Conservation (phyloP, 2,113 vertebrate species). For the Bombycilla garrulus region DNA sequence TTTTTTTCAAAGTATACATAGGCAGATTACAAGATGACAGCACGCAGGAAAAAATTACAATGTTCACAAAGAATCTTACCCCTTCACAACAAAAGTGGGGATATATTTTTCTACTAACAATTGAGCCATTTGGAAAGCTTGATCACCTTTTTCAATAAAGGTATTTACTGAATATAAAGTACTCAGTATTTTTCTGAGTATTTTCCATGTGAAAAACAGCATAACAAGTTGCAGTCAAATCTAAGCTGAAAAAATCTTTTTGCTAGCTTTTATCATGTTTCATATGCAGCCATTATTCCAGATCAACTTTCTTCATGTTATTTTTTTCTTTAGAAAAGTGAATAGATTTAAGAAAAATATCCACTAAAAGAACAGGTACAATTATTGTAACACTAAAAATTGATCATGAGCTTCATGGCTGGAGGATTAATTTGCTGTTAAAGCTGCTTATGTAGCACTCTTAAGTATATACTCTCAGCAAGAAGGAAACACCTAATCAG, state of each 20-base stretch:
- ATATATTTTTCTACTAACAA: conserved; percentile 22
- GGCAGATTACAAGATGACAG: conserved; percentile 17
- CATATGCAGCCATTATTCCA: not conserved
- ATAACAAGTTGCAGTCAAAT: conserved; percentile 3
- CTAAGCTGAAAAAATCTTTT: not conserved
- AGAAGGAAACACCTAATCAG: not conserved
- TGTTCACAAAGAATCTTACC: not conserved
- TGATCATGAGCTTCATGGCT: not conserved
- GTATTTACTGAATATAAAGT: no score
- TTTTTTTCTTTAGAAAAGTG: not conserved
- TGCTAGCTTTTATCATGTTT: not conserved
- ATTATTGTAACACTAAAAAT: not conserved
- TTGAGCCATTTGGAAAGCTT: not conserved
- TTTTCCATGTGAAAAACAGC: not conserved
- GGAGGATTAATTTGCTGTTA: not conserved
- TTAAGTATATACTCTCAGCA: not conserved
- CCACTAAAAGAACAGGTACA: not conserved
- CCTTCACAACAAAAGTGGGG: not conserved
- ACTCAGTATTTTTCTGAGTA: not conserved
- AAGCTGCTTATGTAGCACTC: not conserved
- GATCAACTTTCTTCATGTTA: not conserved
- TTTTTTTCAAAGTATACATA: not conserved
- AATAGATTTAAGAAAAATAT: not conserved
- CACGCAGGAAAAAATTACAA: conserved; percentile 6
- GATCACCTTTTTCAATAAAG: not conserved